Conservation (phyloP, 2,797 vertebrate genomes). For the Bovichtus diacanthus region DNA sequence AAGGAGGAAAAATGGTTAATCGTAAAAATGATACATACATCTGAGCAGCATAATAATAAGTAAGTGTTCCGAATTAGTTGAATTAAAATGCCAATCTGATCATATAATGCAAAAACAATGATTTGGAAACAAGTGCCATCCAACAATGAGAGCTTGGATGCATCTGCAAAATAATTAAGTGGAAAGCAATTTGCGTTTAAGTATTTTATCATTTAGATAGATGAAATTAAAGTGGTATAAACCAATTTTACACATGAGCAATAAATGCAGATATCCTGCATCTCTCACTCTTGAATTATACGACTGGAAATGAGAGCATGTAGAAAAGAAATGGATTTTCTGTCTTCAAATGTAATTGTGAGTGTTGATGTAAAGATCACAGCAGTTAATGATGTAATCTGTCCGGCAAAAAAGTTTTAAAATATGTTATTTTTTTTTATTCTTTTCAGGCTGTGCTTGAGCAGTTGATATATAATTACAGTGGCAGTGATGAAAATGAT, state of each 20-base stretch:
- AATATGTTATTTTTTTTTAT: not conserved
- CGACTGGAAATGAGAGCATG: constrained; percentile 8
- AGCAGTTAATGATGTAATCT: constrained; percentile 4
- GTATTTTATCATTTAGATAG: constrained; percentile 45
- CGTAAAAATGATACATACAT: not conserved
- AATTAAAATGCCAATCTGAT: constrained; percentile 32
- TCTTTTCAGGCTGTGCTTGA: constrained; percentile 6
- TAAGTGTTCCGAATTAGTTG: not conserved
- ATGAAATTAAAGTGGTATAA: constrained; percentile 50
- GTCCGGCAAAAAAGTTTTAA: not conserved
- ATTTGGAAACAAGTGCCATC: constrained; percentile 22
- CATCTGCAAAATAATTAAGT: constrained; percentile 30
- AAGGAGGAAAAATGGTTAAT: too few species aligned
- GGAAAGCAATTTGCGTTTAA: constrained; percentile 24
- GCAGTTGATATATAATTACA: not conserved
- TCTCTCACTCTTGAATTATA: constrained; percentile 15
- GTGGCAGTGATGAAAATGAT: not conserved
- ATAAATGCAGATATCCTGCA: constrained; percentile 38
- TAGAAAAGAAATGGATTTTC: not conserved
- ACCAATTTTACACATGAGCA: constrained; percentile 63
- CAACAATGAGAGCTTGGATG: constrained; percentile 15
- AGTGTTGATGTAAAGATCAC: not conserved
- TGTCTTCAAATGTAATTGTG: not conserved
- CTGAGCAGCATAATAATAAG: not conserved
- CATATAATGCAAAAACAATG: constrained; percentile 23